Evolutionary conservation across 1,140 invertebrate species (phyloP).

Genomic region (Ceratina japonica): DNA sequence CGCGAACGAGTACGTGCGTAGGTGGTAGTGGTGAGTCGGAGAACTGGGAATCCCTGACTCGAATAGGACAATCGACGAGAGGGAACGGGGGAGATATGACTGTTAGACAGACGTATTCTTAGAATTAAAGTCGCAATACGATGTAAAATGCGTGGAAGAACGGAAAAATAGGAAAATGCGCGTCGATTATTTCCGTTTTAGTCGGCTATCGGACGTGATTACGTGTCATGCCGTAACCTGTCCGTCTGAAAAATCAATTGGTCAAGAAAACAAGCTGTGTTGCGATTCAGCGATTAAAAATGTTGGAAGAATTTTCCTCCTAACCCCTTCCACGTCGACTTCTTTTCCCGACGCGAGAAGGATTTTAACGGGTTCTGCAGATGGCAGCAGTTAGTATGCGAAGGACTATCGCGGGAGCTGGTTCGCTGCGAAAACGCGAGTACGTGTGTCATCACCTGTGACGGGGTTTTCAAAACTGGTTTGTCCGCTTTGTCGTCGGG

Average conservation of each 20-base stretch:
- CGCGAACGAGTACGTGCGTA: too few species aligned
- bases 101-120: neutral
- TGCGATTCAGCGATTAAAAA: neutral
- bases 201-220: too few species aligned
- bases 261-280: too few species aligned
- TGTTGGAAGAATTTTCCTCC: constrained; percentile 18
- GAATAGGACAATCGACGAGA: too few species aligned
- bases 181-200: neutral
- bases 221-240: too few species aligned
- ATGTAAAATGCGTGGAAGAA: too few species aligned
- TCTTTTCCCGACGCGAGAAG: neutral
- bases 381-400: constrained; percentile 30
- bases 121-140: neutral
- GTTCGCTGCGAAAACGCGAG: neutral
- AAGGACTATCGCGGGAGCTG: neutral
- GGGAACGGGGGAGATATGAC: too few species aligned
- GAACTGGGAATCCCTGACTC: neutral
- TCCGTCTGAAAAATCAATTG: neutral
- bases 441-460: neutral
- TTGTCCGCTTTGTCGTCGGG: constrained; percentile 15
- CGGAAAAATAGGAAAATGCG: too few species aligned
- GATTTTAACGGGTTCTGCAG: neutral
- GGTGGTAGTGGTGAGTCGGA: too few species aligned
- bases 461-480: constrained; percentile 38
- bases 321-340: neutral